Evolutionary conservation across 2,888 invertebrate genomes (phyloP), one percentile per base, ranked within the genome.

Genomic region (Apamea sordens): DNA sequence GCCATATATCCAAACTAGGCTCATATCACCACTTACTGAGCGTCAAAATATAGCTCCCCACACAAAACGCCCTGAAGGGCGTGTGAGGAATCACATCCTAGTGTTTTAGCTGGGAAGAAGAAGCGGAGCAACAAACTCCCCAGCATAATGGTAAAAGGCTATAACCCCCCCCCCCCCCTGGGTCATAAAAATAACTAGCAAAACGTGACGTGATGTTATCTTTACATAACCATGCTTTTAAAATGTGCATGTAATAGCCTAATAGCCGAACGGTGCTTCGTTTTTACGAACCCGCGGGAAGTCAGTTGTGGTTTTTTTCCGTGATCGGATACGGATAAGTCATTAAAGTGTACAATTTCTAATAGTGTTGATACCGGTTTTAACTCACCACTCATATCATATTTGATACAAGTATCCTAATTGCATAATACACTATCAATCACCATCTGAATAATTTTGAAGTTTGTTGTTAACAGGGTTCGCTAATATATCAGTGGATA

Each of bases 251-350:
- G 63, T 53, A 50, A 63, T 32, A 32, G 44, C n/a, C 13, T 36
- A n/a, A 41, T 10, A 69, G 18, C 61, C 4, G 1, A 59, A 59
- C 28, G 21, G 44, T 65, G 47, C 47, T 65, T 59, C 47, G 28
- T n/a, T 50, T 76, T 79, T 24, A 82, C 28, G 24, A 64, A 56
- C 28, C 44, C 44, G 4, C 8, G 15, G 63, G 56, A 56, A 47
- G 53, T 50, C n/a, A n/a, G 63, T 24, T 53, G 10, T 21, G 53
- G 28, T 36, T 32, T 82, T 36, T 82, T 79, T 64, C 47, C 82
- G 7, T 56, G 15, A 13, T 36, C 24, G 36, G 36, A 32, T 32
- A 32, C n/a, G 28, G 36, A 36, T 56, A 47, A n/a, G 21, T 36
- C n/a, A 63, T 73, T 47, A 56, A 15, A 36, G 28, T 50, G 24